Conservation (phyloP, 2,797 vertebrate genomes). For the Cygnus olor region DNA sequence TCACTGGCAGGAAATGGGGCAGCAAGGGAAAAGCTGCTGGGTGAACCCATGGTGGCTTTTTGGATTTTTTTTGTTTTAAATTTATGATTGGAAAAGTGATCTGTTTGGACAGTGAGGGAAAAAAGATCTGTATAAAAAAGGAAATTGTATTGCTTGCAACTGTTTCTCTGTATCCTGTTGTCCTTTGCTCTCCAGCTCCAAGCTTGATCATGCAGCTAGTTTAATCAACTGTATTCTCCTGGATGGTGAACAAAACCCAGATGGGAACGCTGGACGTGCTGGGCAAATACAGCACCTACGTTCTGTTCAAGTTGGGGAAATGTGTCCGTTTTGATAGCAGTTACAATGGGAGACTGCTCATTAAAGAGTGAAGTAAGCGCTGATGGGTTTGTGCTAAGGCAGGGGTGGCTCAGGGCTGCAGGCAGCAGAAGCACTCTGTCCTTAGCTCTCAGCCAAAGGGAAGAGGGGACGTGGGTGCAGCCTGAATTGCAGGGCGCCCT, state of each 20-base stretch:
- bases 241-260: not conserved
- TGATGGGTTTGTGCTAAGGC: not conserved
- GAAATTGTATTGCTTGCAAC: accelerated
- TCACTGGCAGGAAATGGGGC: not conserved
- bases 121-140: not conserved
- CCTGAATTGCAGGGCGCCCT: not conserved
- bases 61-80: not conserved
- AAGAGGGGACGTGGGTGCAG: accelerated
- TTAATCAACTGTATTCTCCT: not conserved
- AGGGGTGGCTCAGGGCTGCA: not conserved
- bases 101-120: accelerated
- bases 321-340: not conserved
- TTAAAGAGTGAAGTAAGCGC: not conserved
- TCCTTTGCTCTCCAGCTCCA: not conserved
- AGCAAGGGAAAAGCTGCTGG: not conserved
- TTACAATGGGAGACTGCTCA: not conserved
- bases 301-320: not conserved
- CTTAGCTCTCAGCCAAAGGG: not conserved
- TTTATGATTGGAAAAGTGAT: not conserved
- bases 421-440: not conserved
- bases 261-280: not conserved
- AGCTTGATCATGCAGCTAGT: not conserved
- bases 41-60: not conserved
- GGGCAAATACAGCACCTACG: not conserved
- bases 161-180: not conserved